A percentile compares a stretch with the other conserved stretches of the same genome.
These are phyloP conservation scores for Bombus impatiens DNA, from an alignment of 1,140 invertebrate species.

Conservation along the genomic window DNA sequence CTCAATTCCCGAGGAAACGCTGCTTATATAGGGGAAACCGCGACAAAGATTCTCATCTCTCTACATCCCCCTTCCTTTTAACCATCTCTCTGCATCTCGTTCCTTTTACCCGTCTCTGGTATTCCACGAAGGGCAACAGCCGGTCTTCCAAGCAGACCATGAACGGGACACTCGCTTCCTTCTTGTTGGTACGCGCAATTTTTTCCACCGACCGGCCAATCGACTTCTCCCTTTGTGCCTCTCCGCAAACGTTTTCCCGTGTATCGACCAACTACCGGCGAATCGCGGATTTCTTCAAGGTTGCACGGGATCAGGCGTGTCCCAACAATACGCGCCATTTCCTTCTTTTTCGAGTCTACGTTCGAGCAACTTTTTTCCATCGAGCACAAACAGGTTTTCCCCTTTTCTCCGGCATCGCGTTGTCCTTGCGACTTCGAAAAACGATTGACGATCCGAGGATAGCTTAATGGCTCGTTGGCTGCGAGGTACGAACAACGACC, in stretches of 20 bases:
- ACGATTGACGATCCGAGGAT: neutral
- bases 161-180: constrained; percentile 51
- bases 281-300: constrained; percentile 69
- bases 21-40: constrained; percentile 63
- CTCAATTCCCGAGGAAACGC: constrained; percentile 41
- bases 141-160: constrained; percentile 37
- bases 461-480: neutral
- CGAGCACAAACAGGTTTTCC: constrained; percentile 32
- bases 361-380: neutral
- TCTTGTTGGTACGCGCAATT: constrained; percentile 51
- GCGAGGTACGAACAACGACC: neutral
- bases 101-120: constrained; percentile 43
- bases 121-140: constrained; percentile 56
- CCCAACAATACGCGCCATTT: constrained; percentile 45
- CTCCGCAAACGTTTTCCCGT: constrained; percentile 62
- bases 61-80: constrained; percentile 18
- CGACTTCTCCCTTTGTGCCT: constrained; percentile 60
- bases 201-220: constrained; percentile 53
- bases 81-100: neutral
- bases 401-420: neutral
- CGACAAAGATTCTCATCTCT: constrained; percentile 42
- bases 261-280: constrained; percentile 42
- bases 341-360: constrained; percentile 4
- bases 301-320: constrained; percentile 52
- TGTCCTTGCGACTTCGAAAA: neutral